Base-by-base conservation (phyloP, 1,140 invertebrate species). In the Drosophila ogumai region DNA sequence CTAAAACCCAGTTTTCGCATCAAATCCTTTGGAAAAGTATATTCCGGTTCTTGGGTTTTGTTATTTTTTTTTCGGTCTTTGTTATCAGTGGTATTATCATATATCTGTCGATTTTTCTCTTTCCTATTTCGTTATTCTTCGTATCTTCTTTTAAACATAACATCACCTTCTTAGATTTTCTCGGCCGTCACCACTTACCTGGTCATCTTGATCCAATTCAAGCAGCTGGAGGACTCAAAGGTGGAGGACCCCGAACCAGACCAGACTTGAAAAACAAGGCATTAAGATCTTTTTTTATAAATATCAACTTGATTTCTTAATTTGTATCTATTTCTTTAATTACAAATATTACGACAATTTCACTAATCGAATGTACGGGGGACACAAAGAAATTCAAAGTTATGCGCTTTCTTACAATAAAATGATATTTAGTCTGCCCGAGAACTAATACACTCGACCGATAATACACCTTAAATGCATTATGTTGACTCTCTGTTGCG, bases 201-300 rank as follows among this genome's bases (percentile, higher is more conserved):
- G 69, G 91, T 92, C 5, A 92, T 92, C 34, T 72, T 92, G 31
- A 92, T 92, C 54, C 91, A 92, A 41, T 92, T 92, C 12, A 92
- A 92, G 47, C 91, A 92, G 65, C 71, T 92, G 6, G 91, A 92
- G 46, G 91, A 92, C 49, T 91, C 91, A 0, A 92, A 92, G 57
- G 19, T 67, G 25, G 91, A 90, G 8, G 88, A 91, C 34, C 47
- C 28, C 57, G 40, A 57, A 54, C 67, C 66, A 50, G 40, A 49
- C 34, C 41, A 61, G 43, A 40, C 47, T 15, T 69, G 41, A 46
- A 56, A 10, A 19, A 9, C 13, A 46, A 41, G 31, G 28, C n/a
- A 34, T n/a, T 12, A 32, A 28, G 15, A 32, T 12, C n/a, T n/a
- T 13, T 22, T 68, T 34, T 36, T 22, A 36, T 13, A 65, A 50